Conservation (phyloP, 2,888 invertebrate species). For the Dorcus parallelipipedus region DNA sequence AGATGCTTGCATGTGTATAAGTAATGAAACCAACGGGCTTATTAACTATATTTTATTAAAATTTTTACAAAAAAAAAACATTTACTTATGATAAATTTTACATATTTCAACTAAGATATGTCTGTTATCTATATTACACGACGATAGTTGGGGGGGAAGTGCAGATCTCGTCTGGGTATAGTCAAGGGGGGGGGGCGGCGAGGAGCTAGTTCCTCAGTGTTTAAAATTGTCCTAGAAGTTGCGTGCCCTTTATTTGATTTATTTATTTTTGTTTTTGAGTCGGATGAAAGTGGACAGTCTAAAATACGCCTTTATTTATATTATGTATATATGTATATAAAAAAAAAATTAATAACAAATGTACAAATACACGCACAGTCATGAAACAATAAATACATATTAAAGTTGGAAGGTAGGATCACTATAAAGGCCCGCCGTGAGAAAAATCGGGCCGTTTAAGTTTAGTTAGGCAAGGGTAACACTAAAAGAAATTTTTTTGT, state of each 20-base stretch:
- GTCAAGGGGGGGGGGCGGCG: neutral
- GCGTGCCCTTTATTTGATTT: constrained; percentile 1
- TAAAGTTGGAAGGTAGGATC: constrained; percentile 38
- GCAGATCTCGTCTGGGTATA: constrained; percentile 11
- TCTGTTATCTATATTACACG: constrained; percentile 22
- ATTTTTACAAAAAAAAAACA: constrained; percentile 23
- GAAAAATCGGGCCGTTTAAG: neutral
- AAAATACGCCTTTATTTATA: constrained; percentile 36
- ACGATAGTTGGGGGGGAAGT: constrained; percentile 4
- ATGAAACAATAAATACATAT: constrained; percentile 42
- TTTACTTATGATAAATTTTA: constrained; percentile 17
- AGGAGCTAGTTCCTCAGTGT: neutral
- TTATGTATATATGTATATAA: constrained; percentile 22
- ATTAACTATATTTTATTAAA: constrained; percentile 20
- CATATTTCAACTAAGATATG: constrained; percentile 18
- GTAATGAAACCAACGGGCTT: neutral
- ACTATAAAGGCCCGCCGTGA: constrained; percentile 28
- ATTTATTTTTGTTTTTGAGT: neutral
- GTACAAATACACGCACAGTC: constrained; percentile 45
- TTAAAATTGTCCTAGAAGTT: constrained; percentile 7
- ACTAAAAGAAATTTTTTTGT: constrained; percentile 22
- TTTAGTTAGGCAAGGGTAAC: constrained; percentile 28
- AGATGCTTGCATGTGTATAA: neutral
- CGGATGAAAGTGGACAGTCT: constrained; percentile 35
- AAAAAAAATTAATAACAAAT: constrained; percentile 30